These are phyloP conservation scores for Ctenopoma kingsleyae DNA, from an alignment of 2,797 vertebrate genomes.

Conservation along the genomic window DNA sequence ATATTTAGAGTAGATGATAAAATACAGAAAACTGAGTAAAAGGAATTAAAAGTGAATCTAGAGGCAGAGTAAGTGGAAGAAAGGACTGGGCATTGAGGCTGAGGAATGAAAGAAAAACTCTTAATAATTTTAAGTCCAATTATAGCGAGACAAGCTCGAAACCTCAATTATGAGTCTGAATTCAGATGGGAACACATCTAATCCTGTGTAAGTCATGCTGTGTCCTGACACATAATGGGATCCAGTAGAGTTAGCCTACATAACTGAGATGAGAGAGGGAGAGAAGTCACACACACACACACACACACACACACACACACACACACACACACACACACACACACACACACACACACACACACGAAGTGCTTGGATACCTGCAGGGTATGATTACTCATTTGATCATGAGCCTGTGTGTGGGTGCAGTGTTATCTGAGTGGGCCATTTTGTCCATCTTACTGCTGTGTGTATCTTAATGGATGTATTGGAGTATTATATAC, in stretches of 20 bases:
- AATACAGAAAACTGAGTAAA: neutral
- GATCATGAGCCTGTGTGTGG: slow-evolving; percentile 59
- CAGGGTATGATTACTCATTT: slow-evolving; percentile 72
- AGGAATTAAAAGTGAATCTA: neutral
- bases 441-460: slow-evolving; percentile 46
- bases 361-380: slow-evolving; percentile 58
- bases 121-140: slow-evolving; percentile 61
- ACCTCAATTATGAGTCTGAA: slow-evolving; percentile 71
- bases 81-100: neutral
- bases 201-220: slow-evolving; percentile 57
- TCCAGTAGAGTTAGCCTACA: slow-evolving; percentile 62
- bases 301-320: slow-evolving; percentile 12
- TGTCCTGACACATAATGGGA: slow-evolving; percentile 63
- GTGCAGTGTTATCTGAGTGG: slow-evolving; percentile 45
- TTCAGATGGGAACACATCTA: slow-evolving; percentile 65
- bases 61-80: neutral
- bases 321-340: slow-evolving; percentile 25
- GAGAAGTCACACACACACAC: slow-evolving; percentile 34
- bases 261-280: slow-evolving; percentile 52
- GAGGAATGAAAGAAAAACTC: slow-evolving; percentile 25
- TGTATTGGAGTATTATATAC: slow-evolving; percentile 7
- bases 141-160: slow-evolving; percentile 55
- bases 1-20: neutral
- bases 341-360: slow-evolving; percentile 18
- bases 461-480: slow-evolving; percentile 32